Conservation (phyloP, 2,113 vertebrate species). For the Paradoxurus hermaphroditus region DNA sequence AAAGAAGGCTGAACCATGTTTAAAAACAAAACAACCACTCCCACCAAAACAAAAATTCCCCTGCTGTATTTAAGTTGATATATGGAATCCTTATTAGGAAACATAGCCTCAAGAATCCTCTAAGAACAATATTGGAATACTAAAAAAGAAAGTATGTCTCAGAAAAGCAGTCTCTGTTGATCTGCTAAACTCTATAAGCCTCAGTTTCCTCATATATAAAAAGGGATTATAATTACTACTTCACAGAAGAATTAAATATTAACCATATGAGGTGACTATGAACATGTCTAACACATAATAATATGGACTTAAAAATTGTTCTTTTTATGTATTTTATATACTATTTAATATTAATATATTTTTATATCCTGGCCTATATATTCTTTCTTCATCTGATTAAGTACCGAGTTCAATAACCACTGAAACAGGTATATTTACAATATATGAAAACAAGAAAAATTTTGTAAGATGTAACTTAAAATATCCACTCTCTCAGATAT, state of each 20-base stretch:
- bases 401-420: not conserved
- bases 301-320: not conserved
- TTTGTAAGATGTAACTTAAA: not conserved
- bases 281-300: not conserved
- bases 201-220: not conserved
- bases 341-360: not conserved
- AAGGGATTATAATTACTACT: not conserved
- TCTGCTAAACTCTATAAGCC: not conserved
- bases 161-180: not conserved
- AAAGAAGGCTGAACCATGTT: not conserved
- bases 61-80: not conserved
- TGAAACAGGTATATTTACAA: not conserved
- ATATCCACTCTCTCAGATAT: not conserved
- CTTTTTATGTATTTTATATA: not conserved
- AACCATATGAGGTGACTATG: not conserved
- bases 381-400: not conserved
- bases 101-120: not conserved
- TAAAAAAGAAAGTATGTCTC: not conserved
- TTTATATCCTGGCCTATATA: not conserved
- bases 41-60: constrained; percentile 16
- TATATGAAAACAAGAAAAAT: not conserved
- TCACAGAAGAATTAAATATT: not conserved
- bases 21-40: not conserved
- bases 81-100: not conserved
- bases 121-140: not conserved